Evolutionary conservation across 2,797 vertebrate genomes (phyloP), one percentile per base, ranked within the genome.

Genomic region (Phalloptychus januarius): DNA sequence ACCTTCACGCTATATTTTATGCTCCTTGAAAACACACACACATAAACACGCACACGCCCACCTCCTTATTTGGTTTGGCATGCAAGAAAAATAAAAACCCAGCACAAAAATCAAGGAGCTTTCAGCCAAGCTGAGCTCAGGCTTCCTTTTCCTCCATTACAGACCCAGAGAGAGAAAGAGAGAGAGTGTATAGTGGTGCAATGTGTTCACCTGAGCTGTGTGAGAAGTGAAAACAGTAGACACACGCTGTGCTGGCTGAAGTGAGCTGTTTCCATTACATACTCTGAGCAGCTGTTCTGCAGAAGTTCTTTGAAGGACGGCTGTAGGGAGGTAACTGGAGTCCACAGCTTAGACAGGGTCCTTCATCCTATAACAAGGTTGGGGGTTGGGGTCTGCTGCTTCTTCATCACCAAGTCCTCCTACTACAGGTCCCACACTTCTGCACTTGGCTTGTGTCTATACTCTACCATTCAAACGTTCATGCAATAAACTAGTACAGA

Each of bases 401-500:
- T 44, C 82, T 81, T 75, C 85, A 79, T 80, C 80, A 72, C 79
- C 44, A 44, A 81, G 82, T 38, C 79, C 84, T 84, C 82, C 74
- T 75, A 72, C 83, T 0, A 40, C 77, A 87, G 82, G 86, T 80
- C 84, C 81, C 36, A 87, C 91, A 90, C 93, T 93, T 94, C 92
- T 92, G 87, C 44, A 91, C 28, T 15, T 40, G 50, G n/a, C 31
- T 44, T 50, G 42, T 70, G 67, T 45, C 67, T 90, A 88, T 91
- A 94, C 79, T 79, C 91, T 89, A 92, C 92, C 87, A 93, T 90
- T 87, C 91, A 76, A 70, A 87, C 74, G 79, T 87, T 91, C 93
- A 95, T 94, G 94, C 94, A 92, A 86, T 87, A 86, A 44, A 91
- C 92, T 85, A 91, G 78, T 90, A 94, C 76, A 87, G 82, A 92